Evolutionary conservation across 2,888 invertebrate genomes (phyloP).

Genomic region (Calephelis perditalis): DNA sequence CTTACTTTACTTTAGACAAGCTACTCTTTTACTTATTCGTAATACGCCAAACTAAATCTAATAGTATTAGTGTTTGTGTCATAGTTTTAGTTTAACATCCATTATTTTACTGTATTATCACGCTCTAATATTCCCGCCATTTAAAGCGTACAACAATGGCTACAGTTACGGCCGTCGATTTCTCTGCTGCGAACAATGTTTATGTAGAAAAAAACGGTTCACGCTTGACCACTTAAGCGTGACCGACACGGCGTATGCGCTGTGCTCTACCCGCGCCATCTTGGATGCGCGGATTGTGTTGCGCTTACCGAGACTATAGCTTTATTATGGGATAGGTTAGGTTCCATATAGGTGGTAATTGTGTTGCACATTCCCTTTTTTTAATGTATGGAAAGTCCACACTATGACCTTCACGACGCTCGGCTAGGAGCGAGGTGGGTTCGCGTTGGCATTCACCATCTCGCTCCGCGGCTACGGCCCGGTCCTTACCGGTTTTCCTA

Average conservation of each 20-base stretch:
- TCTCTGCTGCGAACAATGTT: constrained; percentile 75
- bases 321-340: not conserved
- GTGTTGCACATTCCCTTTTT: too few species aligned
- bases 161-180: constrained; percentile 73
- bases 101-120: constrained; percentile 65
- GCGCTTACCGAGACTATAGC: constrained; percentile 46
- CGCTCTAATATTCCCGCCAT: constrained; percentile 71
- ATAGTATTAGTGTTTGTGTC: not conserved
- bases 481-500: too few species aligned
- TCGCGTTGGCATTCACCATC: too few species aligned
- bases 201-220: constrained; percentile 68
- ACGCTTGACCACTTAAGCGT: constrained; percentile 60
- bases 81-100: constrained; percentile 32
- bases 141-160: constrained; percentile 69
- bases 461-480: too few species aligned
- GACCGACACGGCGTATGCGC: constrained; percentile 72
- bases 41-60: too few species aligned
- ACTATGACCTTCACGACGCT: too few species aligned
- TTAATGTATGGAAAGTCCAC: too few species aligned
- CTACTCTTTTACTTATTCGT: too few species aligned
- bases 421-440: too few species aligned
- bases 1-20: too few species aligned
- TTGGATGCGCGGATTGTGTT: constrained; percentile 69
- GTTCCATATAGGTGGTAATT: constrained; percentile 22
- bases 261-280: constrained; percentile 50